These are phyloP conservation scores for Tichodroma muraria DNA, from an alignment of 2,113 vertebrate species.

Conservation along the genomic window DNA sequence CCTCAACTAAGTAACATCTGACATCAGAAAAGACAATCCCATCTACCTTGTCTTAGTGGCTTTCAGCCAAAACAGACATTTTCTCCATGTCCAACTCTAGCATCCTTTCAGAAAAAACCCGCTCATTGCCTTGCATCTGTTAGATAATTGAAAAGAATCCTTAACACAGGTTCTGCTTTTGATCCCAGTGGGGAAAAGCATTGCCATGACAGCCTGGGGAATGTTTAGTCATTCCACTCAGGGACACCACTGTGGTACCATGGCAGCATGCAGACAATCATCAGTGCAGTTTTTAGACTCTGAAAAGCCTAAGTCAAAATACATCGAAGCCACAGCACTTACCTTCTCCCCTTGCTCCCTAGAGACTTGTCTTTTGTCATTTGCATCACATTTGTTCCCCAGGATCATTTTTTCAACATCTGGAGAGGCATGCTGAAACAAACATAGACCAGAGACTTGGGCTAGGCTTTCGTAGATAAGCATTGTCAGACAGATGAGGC, in stretches of 20 bases:
- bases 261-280: accelerated
- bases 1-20: accelerated
- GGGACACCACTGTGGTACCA: too few relatives aligned
- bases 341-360: constrained; percentile 95
- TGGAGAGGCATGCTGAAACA: constrained; percentile 87
- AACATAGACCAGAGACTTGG: not conserved
- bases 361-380: constrained; percentile 94
- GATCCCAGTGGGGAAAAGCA: accelerated
- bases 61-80: not conserved
- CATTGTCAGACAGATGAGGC: accelerated
- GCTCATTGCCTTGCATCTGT: accelerated
- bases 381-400: constrained; percentile 97
- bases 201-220: accelerated
- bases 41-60: not conserved
- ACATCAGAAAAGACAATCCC: not conserved
- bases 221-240: accelerated
- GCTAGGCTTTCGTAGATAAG: not conserved
- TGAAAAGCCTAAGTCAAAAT: accelerated
- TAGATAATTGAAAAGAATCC: not conserved
- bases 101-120: not conserved
- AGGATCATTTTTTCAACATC: constrained; percentile 99
- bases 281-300: accelerated
- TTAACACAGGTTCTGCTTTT: not conserved
- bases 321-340: accelerated
- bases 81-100: not conserved